Base-by-base conservation (phyloP, 2,888 invertebrate species). In the Noctua fimbriata region DNA sequence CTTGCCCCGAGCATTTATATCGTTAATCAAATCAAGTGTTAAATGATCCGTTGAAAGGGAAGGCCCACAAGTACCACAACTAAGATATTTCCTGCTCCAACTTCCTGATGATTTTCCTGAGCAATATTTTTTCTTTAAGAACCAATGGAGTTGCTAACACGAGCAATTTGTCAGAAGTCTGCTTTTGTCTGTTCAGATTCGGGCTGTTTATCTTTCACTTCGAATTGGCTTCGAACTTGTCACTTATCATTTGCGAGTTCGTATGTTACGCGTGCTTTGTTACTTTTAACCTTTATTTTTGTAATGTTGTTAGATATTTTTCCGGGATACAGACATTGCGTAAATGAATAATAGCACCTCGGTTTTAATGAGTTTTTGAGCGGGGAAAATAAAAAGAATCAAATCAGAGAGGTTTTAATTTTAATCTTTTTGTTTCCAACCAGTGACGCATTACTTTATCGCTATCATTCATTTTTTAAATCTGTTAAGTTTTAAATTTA, bases 11-110 rank as follows among this genome's bases (percentile, higher is more conserved):
- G 82, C 87, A 89, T 89, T 89, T 87, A 86, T 82, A 90, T 92
- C 94, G 92, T 95, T 94, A 95, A 95, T 95, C 93, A 95, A 95
- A 95, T 94, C 91, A 93, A 91, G 92, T 94, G 94, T 92, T 94
- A 93, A 95, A 95, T 94, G 94, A 93, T 89, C 92, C 93, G 91
- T 86, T 83, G 88, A 91, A 90, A 91, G 91, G 90, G 89, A 86
- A 88, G 85, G 87, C 87, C 88, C 89, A 71, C 89, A 91, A 91
- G 90, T 91, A 92, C 90, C 88, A 91, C 92, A 91, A 91, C 89
- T 87, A 91, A 92, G 92, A 94, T 93, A 94, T 94, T 93, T 93
- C 92, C 91, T 88, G 89, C 81, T 83, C 88, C 83, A 84, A 92
- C 88, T 91, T 91, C 89, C 93, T 93, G 94, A 93, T 94, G 91